Percentiles rank a stretch among this genome's conserved stretches.
phyloP scores from a whole-genome alignment of 35 echinoderm and acorn worm species.

The Strongylocentrotus purpuratus region DNA sequence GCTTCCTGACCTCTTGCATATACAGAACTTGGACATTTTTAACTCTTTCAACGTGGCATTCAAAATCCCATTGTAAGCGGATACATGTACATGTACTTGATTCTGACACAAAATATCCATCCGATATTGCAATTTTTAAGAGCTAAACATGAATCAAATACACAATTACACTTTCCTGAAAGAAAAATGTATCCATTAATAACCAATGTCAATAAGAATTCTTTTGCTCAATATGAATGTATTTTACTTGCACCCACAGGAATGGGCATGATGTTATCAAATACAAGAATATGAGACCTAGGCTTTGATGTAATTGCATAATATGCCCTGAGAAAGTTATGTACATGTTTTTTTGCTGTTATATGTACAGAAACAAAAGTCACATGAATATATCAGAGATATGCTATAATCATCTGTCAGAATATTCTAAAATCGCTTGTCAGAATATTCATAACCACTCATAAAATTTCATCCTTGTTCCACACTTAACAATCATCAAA shows the following conservation, averaged over 20 bases:
- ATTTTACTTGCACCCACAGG: background rate
- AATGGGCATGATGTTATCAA: background rate
- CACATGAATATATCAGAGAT: background rate
- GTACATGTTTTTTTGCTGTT: background rate
- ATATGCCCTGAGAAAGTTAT: background rate
- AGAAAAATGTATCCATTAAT: background rate
- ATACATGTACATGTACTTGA: background rate
- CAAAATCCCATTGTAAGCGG: background rate
- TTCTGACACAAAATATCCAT: background rate
- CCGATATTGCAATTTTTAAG: background rate
- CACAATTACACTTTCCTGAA: background rate
- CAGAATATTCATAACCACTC: no score
- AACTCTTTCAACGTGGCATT: background rate
- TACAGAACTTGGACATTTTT: background rate
- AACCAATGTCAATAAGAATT: background rate
- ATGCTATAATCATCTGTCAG: background rate
- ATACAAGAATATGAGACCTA: background rate
- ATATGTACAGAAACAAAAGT: background rate
- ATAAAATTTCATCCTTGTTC: background rate
- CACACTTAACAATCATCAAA: background rate
- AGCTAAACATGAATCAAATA: background rate
- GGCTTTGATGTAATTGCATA: background rate
- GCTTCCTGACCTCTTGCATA: background rate
- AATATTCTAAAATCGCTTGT: background rate
- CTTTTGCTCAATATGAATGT: background rate